These are phyloP conservation scores for Drosophila nigrodunni DNA, from an alignment of 1,140 invertebrate species.

Conservation along the genomic window DNA sequence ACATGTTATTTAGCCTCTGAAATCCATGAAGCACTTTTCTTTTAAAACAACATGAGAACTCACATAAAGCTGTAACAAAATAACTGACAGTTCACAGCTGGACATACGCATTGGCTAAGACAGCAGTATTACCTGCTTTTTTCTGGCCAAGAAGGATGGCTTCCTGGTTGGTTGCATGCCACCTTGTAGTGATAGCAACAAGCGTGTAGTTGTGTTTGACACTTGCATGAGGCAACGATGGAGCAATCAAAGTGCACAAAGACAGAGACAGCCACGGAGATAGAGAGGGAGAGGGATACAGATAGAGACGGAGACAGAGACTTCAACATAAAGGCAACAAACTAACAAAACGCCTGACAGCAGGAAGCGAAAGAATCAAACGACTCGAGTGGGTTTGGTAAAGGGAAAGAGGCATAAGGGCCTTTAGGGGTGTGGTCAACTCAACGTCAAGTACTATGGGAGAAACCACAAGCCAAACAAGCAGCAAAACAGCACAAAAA, in stretches of 20 bases:
- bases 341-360: constrained; percentile 28
- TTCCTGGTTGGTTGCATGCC: constrained; percentile 18
- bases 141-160: background rate
- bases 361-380: background rate
- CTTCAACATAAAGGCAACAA: constrained; percentile 55
- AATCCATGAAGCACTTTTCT: too few relatives aligned
- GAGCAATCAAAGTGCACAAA: constrained; percentile 61
- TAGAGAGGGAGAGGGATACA: constrained; percentile 28
- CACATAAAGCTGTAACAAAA: constrained; percentile 34
- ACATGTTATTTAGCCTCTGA: too few relatives aligned
- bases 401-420: background rate
- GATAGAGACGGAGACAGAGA: constrained; percentile 53
- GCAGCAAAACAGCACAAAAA: constrained; percentile 47
- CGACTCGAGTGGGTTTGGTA: background rate
- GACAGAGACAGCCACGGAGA: constrained; percentile 7
- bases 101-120: constrained; percentile 22
- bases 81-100: constrained; percentile 37
- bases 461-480: constrained; percentile 71
- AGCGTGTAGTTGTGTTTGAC: constrained; percentile 53
- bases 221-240: constrained; percentile 32
- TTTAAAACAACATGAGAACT: background rate
- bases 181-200: constrained; percentile 23
- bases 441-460: constrained; percentile 9
- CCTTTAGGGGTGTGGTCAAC: constrained; percentile 4
- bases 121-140: constrained; percentile 18